Conservation (phyloP, 2,113 vertebrate genomes). For the pig (Sus scrofa) region T2T-Sscrofa CM000815.6:110799001-110799500, state of each 20-base stretch:
- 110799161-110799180: constrained; percentile 66
- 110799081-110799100: neutral
- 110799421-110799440: neutral
- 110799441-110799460: neutral
- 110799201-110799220: constrained; percentile 50
- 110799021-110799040: neutral
- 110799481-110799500: neutral
- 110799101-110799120: neutral
- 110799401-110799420: neutral
- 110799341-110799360: neutral
- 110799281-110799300: neutral
- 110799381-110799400: neutral
- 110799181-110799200: constrained; percentile 23
- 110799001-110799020: neutral
- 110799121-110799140: neutral
- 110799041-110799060: constrained; percentile 47
- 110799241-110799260: constrained; percentile 66
- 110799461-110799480: neutral
- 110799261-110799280: constrained; percentile 62
- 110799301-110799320: neutral
- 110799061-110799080: constrained; percentile 2
- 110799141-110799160: neutral
- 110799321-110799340: neutral
- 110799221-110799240: constrained; percentile 53
- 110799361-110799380: neutral